phyloP scores from a whole-genome alignment of 2,888 invertebrate species.

The Ormyrus rosae region DNA sequence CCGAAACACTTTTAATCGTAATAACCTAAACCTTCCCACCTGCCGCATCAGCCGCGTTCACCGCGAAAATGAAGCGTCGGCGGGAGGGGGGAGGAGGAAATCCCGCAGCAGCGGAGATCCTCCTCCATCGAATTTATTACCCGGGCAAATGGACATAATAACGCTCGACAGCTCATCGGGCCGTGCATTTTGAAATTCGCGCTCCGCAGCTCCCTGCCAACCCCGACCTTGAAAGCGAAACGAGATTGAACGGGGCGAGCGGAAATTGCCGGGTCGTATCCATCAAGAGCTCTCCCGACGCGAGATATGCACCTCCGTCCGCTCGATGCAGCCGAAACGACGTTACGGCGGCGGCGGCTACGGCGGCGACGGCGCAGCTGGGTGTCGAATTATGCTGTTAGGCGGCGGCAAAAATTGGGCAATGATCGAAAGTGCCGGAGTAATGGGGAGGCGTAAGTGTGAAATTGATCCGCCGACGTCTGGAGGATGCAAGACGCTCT shows the following conservation, averaged over 20 bases:
- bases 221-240: constrained; percentile 38
- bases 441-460: constrained; percentile 22
- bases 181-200: constrained; percentile 6
- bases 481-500: constrained; percentile 10
- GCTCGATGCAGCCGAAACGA: constrained; percentile 3
- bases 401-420: background rate
- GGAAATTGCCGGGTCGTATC: constrained; percentile 60
- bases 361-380: background rate
- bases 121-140: too few relatives aligned
- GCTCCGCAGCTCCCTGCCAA: background rate
- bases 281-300: constrained; percentile 58
- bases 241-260: constrained; percentile 44
- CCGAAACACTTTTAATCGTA: too few relatives aligned
- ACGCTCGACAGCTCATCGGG: too few relatives aligned
- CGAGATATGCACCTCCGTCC: background rate
- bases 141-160: too few relatives aligned
- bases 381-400: constrained; percentile 20
- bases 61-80: too few relatives aligned
- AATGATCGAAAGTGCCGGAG: constrained; percentile 19
- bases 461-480: constrained; percentile 25
- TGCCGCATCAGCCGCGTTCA: too few relatives aligned
- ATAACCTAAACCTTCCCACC: too few relatives aligned
- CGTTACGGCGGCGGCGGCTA: constrained; percentile 2
- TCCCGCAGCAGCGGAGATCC: too few relatives aligned
- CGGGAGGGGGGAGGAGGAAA: too few relatives aligned